phyloP scores from a whole-genome alignment of 64 coral and sea anemone genomes.

The Cladopsammia gracilis region DNA sequence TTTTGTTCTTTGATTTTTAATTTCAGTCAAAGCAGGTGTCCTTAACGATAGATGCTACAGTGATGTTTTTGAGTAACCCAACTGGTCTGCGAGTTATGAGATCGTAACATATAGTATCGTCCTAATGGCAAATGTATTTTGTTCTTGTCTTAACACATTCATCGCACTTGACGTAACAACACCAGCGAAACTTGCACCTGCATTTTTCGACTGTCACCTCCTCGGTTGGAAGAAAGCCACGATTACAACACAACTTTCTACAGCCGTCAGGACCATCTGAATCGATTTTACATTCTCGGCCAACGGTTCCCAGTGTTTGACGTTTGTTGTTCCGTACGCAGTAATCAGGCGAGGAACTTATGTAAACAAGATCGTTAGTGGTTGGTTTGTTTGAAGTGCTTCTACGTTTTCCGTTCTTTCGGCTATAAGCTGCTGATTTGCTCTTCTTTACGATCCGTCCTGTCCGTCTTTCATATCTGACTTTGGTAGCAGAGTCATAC shows the following conservation, averaged over 20 bases:
- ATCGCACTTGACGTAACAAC: conserved; percentile 84
- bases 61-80: too few relatives aligned
- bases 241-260: conserved; percentile 72
- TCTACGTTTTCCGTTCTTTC: conserved; percentile 11
- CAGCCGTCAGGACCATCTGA: conserved; percentile 51
- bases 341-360: conserved; percentile 78
- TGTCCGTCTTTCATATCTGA: conserved; percentile 45
- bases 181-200: conserved; percentile 87
- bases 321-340: conserved; percentile 44
- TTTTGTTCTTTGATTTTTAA: too few relatives aligned
- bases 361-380: conserved; percentile 58
- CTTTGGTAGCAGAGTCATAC: conserved; percentile 76
- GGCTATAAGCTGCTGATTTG: neutral
- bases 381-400: conserved; percentile 9
- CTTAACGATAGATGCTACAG: too few relatives aligned
- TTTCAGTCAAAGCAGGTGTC: too few relatives aligned
- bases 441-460: neutral
- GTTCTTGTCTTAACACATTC: conserved; percentile 30
- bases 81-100: too few relatives aligned
- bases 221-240: conserved; percentile 57
- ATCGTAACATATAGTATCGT: neutral
- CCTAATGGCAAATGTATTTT: conserved; percentile 66
- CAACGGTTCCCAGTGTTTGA: conserved; percentile 59
- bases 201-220: conserved; percentile 38
- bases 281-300: conserved; percentile 75